These are phyloP conservation scores for Cercopithecus mona DNA, from an alignment of 2,113 vertebrate genomes.

Conservation along the genomic window DNA sequence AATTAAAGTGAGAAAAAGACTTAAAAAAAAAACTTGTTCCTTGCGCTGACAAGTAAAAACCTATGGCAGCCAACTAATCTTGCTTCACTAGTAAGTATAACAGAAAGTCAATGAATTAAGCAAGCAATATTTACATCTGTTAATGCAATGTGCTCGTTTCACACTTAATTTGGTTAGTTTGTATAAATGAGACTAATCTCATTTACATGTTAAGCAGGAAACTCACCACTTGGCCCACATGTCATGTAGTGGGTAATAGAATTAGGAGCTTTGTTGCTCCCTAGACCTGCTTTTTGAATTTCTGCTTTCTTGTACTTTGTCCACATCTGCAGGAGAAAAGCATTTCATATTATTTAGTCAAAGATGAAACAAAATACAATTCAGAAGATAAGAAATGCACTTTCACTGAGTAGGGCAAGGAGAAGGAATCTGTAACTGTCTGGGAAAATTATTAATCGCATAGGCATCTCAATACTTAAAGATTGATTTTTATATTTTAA, in stretches of 20 bases:
- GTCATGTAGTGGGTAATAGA: constrained; percentile 90
- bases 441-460: constrained; percentile 25
- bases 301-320: constrained; percentile 95
- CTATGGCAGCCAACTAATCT: constrained; percentile 41
- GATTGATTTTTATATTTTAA: constrained; percentile 24
- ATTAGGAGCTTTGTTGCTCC: constrained; percentile 97
- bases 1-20: constrained; percentile 52
- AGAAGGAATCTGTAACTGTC: not conserved
- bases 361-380: constrained; percentile 60
- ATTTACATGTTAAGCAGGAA: constrained; percentile 86
- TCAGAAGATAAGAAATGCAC: constrained; percentile 53
- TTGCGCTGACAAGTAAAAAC: constrained; percentile 66
- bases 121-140: constrained; percentile 86
- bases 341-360: constrained; percentile 90
- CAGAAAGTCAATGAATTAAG: constrained; percentile 80
- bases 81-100: constrained; percentile 70
- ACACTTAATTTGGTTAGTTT: constrained; percentile 85
- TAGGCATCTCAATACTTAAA: not conserved
- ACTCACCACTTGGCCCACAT: constrained; percentile 97
- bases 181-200: constrained; percentile 86
- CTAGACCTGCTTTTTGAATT: constrained; percentile 98
- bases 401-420: not conserved
- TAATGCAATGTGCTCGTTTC: constrained; percentile 85
- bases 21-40: constrained; percentile 15
- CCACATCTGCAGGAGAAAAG: constrained; percentile 99